A percentile compares a stretch with the other conserved stretches of the same genome.
Evolutionary conservation across 64 coral and sea anemone genomes (phyloP).

Genomic region (Cladopsammia gracilis): DNA sequence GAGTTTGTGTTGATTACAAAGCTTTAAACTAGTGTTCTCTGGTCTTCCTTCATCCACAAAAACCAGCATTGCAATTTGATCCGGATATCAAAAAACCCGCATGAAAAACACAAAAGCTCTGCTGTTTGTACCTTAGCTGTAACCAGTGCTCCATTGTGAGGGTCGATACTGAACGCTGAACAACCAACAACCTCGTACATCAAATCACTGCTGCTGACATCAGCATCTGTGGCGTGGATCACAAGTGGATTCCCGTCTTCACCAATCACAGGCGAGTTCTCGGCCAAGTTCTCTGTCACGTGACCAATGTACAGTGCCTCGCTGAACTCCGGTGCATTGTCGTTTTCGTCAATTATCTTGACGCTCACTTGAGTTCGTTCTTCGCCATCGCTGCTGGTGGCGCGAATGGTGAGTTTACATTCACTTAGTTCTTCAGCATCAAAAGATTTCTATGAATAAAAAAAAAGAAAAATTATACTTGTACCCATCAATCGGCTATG

Average conservation of each 20-base stretch:
- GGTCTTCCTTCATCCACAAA: too few relatives aligned
- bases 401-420: conserved; percentile 75
- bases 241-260: conserved; percentile 45
- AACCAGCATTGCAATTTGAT: too few relatives aligned
- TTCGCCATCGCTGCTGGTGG: conserved; percentile 63
- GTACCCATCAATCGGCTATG: too few relatives aligned
- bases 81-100: not conserved
- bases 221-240: conserved; percentile 77
- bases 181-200: conserved; percentile 85
- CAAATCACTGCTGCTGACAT: conserved; percentile 72
- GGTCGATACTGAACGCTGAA: conserved; percentile 66
- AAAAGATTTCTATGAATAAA: conserved; percentile 66
- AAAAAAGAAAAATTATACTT: not conserved
- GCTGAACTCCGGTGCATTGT: conserved; percentile 78
- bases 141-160: conserved; percentile 61
- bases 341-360: conserved; percentile 79
- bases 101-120: not conserved
- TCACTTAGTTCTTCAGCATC: conserved; percentile 83
- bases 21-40: too few relatives aligned
- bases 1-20: too few relatives aligned
- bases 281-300: conserved; percentile 65
- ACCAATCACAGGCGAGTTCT: conserved; percentile 67
- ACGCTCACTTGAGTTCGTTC: conserved; percentile 63
- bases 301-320: conserved; percentile 57
- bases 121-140: conserved; percentile 69